Evolutionary conservation across 2,113 vertebrate species (phyloP).

Genomic region (Ictidomys tridecemlineatus): DNA sequence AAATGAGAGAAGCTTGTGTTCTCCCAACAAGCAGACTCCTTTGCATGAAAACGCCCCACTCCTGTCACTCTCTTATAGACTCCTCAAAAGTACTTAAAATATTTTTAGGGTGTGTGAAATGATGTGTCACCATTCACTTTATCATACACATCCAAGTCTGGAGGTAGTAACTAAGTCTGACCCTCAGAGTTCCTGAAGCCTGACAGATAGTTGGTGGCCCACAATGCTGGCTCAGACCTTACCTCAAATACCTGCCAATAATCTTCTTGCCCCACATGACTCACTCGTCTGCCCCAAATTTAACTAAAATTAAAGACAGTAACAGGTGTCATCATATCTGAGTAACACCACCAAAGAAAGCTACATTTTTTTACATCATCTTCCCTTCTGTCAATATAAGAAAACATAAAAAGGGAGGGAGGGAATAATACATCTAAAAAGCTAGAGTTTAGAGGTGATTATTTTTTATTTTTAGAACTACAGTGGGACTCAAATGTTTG

Average conservation of each 20-base stretch:
- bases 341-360: conserved; percentile 4
- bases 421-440: conserved; percentile 16
- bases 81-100: background rate
- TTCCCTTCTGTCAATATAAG: conserved; percentile 1
- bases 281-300: conserved; percentile 56
- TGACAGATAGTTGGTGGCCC: background rate
- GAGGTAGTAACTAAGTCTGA: background rate
- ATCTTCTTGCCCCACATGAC: conserved; percentile 9
- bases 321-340: conserved; percentile 87
- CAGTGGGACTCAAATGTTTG: background rate
- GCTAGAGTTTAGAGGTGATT: conserved; percentile 53
- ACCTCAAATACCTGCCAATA: conserved; percentile 54
- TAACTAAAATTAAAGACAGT: conserved; percentile 70
- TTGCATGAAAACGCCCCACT: background rate
- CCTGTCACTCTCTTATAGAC: background rate
- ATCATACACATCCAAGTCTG: conserved; percentile 8
- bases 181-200: background rate
- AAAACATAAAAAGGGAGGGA: background rate
- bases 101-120: background rate
- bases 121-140: conserved; percentile 32
- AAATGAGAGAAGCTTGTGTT: conserved; percentile 52
- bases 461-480: conserved; percentile 46
- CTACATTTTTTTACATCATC: background rate
- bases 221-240: background rate
- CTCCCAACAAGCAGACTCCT: background rate